Evolutionary conservation across 2,888 invertebrate species (phyloP), one percentile per base, ranked within the genome.

Genomic region (Papilio demoleus): DNA sequence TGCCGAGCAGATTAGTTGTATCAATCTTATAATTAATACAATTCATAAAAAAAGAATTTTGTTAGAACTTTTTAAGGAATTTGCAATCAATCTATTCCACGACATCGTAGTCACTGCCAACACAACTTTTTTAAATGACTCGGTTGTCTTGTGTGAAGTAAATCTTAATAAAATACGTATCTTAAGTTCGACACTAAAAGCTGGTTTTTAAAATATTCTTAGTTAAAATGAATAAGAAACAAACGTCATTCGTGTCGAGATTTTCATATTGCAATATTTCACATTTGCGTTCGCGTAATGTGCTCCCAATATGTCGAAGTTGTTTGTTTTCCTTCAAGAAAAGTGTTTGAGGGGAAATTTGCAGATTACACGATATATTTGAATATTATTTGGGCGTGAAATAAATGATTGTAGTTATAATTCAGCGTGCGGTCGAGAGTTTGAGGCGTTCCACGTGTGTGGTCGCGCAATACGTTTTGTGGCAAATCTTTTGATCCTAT

Each of bases 401-500:
- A 81, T 82, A 83, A 82, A 80, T 79, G 73, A 74, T 75, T 77
- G 76, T 77, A 74, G 77, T 72, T 74, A 76, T 83, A 85, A 83
- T 80, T 84, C 81, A 84, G 61, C 71, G 73, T 65, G 68, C 67
- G 64, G 61, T 73, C 68, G 73, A 71, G 73, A 72, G 68, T 73
- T 71, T 73, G 74, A 79, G 76, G 80, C 73, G 77, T 76, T 76
- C 76, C 82, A 81, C 80, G 83, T 82, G 83, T 82, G 79, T 74
- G 74, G 70, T 66, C 68, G 59, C 69, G 77, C 70, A 73, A 75
- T 78, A 74, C 77, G 73, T 77, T 76, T 78, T 71, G 75, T 75
- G 70, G 76, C 75, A 76, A 80, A 83, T 80, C 81, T 81, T 80
- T 81, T 80, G 83, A 82, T 83, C 81, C 80, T 73, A 75, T 77